phyloP scores from a whole-genome alignment of 1,140 invertebrate species.

The Apis laboriosa region DNA sequence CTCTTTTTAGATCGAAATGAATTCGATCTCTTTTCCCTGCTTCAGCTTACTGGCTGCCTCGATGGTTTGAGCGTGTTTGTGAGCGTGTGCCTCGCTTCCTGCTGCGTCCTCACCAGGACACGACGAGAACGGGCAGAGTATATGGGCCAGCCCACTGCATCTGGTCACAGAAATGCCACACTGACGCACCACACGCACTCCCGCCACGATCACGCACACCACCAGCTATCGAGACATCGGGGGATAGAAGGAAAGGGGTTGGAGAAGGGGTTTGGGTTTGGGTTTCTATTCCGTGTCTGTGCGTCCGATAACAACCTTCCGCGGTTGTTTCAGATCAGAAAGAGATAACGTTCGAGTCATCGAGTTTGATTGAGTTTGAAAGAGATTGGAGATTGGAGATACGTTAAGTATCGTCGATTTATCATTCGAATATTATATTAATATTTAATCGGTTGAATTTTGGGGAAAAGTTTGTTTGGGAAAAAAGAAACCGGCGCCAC shows the following conservation, averaged over 20 bases:
- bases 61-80: too few relatives aligned
- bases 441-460: too few relatives aligned
- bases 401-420: too few relatives aligned
- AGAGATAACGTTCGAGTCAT: too few relatives aligned
- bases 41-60: conserved; percentile 17
- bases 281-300: neutral
- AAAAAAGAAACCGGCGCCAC: conserved; percentile 10
- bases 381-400: too few relatives aligned
- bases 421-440: too few relatives aligned
- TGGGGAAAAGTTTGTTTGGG: too few relatives aligned
- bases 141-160: neutral
- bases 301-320: neutral
- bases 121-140: neutral
- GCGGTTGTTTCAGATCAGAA: neutral
- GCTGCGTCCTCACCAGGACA: neutral
- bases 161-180: conserved; percentile 26
- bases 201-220: neutral
- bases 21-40: neutral
- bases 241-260: too few relatives aligned
- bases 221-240: neutral
- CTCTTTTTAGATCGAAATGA: neutral
- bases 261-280: too few relatives aligned
- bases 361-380: too few relatives aligned
- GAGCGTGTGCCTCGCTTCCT: neutral
- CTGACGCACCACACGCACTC: conserved; percentile 1